Base-by-base conservation (phyloP, 2,888 invertebrate genomes). In the Heliconius ethilla region DNA sequence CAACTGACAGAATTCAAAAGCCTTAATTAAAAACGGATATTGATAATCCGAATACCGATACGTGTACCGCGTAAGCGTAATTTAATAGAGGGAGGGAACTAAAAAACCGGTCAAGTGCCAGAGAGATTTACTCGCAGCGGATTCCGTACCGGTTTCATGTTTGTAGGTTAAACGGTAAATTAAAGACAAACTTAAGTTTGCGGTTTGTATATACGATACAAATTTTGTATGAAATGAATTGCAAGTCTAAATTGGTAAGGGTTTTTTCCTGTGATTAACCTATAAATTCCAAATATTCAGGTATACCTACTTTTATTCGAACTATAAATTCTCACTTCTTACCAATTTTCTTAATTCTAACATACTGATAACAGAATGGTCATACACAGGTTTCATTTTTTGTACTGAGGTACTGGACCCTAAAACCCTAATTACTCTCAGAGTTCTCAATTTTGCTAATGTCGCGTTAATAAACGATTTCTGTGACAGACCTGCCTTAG, bases 361-460 rank as follows among this genome's bases (percentile, higher is more conserved):
- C 40, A 40, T 11, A 40, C 2, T 6, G 11, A 59, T 18, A n/a
- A n/a, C 11, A 18, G 3, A 18, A 22, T 55, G 55, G 0, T 55
- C 9, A 22, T 22, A 55, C 15, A 55, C 0, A 10, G 22, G 55
- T 1, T n/a, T 4, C n/a, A 7, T 10, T n/a, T n/a, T n/a, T n/a
- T n/a, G 9, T 59, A n/a, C 10, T 22, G n/a, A 59, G n/a, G 55
- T 11, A 59, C n/a, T n/a, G 59, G 3, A 59, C n/a, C 59, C 10
- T n/a, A 76, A 76, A 76, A 0, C 55, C 62, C 67, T 77, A 79
- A 80, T 81, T 80, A 77, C 63, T 78, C 75, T 70, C 80, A 25
- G 67, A 70, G 69, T 75, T 76, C 29, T 74, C 74, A 70, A 75
- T 75, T n/a, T 77, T 70, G 75, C 70, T 76, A 63, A 37, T 51